Conservation (phyloP, 2,113 vertebrate genomes). For the Osmerus eperlanus region DNA sequence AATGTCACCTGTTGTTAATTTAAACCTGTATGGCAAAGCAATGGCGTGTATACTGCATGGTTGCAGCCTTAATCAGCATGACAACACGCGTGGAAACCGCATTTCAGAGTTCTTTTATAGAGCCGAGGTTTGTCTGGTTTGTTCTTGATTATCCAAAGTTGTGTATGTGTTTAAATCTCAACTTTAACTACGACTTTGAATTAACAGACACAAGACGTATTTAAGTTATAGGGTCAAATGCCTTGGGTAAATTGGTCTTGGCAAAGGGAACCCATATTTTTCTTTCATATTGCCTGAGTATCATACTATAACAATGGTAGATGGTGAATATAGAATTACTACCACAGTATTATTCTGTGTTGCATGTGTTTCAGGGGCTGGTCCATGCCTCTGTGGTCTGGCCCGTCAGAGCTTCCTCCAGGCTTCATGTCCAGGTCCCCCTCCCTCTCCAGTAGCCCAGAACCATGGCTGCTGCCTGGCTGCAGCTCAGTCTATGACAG, state of each 20-base stretch:
- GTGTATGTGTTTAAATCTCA: no score
- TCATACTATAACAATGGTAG: no score
- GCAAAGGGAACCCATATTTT: no score
- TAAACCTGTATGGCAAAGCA: constrained; percentile 42
- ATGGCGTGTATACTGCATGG: constrained; percentile 38
- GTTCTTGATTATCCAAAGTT: neutral
- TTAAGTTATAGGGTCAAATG: no score
- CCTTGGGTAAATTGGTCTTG: no score
- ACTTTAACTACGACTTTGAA: no score
- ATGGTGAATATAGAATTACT: no score
- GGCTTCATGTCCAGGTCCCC: constrained; percentile 13
- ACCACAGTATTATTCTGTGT: neutral
- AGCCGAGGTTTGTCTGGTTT: constrained; percentile 49
- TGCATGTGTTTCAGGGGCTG: constrained; percentile 53
- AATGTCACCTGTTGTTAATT: constrained; percentile 55
- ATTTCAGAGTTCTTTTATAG: constrained; percentile 60
- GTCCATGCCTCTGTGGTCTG: constrained; percentile 58
- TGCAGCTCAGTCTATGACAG: constrained; percentile 76
- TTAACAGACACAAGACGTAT: no score
- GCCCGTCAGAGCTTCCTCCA: constrained; percentile 47
- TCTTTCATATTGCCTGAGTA: no score
- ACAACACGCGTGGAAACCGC: constrained; percentile 56
- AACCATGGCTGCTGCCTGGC: constrained; percentile 79
- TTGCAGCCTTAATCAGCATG: constrained; percentile 46
- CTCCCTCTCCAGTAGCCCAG: constrained; percentile 51